These are phyloP conservation scores for Lysiphlebus fabarum DNA, from an alignment of 1,140 invertebrate genomes.

Conservation along the genomic window DNA sequence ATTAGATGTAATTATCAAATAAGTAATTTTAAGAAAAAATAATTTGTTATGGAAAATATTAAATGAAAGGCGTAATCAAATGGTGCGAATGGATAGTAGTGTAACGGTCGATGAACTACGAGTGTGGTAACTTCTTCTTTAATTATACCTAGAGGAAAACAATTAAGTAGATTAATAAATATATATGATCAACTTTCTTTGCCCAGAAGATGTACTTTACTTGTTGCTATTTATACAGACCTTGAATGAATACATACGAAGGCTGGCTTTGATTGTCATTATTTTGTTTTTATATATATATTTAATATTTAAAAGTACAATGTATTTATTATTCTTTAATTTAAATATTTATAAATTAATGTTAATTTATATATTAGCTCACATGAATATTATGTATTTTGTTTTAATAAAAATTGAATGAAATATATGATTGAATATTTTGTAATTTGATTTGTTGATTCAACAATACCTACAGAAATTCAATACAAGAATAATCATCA, in stretches of 20 bases:
- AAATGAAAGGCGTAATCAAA: conserved; percentile 19
- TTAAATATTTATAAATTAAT: no score
- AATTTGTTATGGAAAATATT: conserved; percentile 3
- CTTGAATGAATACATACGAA: conserved; percentile 12
- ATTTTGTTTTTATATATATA: no score
- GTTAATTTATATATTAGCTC: no score
- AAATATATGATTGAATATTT: no score
- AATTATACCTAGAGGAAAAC: conserved; percentile 24
- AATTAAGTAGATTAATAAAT: not conserved
- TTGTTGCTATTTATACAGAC: not conserved
- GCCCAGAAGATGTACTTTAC: conserved; percentile 10
- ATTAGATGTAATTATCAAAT: no score
- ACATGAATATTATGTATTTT: no score
- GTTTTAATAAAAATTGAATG: no score
- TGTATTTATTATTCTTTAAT: no score
- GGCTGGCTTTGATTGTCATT: not conserved
- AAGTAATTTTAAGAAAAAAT: not conserved
- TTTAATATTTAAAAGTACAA: no score
- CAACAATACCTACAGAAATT: no score
- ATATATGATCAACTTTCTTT: conserved; percentile 16
- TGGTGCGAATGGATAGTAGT: conserved; percentile 25
- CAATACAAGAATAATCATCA: not conserved
- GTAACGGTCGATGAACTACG: conserved; percentile 31
- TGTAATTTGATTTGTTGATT: no score
- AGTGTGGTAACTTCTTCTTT: conserved; percentile 30